A percentile compares a stretch with the other conserved stretches of the same genome.
Evolutionary conservation across 2,888 invertebrate genomes (phyloP).

Genomic region (Euplagia quadripunctaria): DNA sequence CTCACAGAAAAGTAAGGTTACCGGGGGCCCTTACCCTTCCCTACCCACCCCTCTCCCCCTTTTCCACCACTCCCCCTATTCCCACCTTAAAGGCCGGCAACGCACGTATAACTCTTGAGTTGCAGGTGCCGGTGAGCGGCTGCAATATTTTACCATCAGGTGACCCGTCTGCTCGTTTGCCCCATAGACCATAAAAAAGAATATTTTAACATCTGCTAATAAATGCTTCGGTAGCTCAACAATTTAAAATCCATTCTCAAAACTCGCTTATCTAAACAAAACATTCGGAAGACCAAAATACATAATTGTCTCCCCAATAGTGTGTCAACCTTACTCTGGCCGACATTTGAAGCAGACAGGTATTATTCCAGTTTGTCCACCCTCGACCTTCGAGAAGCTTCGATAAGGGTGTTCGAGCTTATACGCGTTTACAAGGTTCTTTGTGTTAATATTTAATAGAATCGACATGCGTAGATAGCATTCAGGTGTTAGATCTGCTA

Average conservation of each 20-base stretch:
- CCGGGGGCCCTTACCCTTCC: no score
- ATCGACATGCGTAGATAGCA: background rate
- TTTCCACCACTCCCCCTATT: no score
- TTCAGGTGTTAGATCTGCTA: background rate
- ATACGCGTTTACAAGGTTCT: slow-evolving; percentile 10
- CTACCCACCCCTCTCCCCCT: no score
- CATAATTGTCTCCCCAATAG: slow-evolving; percentile 12
- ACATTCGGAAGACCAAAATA: slow-evolving; percentile 1
- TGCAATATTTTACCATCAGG: no score
- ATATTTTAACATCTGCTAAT: background rate
- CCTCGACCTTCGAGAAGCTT: slow-evolving; percentile 27
- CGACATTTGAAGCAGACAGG: slow-evolving; percentile 29
- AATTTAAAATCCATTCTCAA: background rate
- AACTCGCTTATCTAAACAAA: background rate
- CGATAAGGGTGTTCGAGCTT: slow-evolving; percentile 18
- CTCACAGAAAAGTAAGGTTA: no score
- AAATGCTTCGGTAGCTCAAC: background rate
- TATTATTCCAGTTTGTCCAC: slow-evolving; percentile 24
- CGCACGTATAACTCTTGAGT: no score
- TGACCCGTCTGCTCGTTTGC: no score
- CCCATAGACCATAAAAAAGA: background rate
- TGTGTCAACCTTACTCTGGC: slow-evolving; percentile 23
- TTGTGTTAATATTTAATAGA: slow-evolving; percentile 21
- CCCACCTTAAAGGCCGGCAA: no score
- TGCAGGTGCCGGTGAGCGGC: no score